Percentiles rank a stretch among this genome's conserved stretches.
phyloP scores from a whole-genome alignment of 1,140 invertebrate species.

The Polypedilum pembai region DNA sequence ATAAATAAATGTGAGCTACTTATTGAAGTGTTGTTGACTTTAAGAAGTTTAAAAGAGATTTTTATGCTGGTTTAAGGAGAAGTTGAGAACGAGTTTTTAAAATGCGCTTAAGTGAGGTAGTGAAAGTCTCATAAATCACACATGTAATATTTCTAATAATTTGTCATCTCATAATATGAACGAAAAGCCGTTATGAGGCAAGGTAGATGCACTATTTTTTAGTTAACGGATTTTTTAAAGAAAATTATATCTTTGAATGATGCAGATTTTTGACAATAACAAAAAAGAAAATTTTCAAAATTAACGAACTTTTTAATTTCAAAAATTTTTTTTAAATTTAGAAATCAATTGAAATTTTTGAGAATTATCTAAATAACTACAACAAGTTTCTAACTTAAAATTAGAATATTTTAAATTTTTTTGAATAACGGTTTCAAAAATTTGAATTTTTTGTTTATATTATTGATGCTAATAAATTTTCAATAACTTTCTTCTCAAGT shows the following conservation, averaged over 20 bases:
- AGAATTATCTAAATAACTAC: no score
- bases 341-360: no score
- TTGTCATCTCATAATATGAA: neutral
- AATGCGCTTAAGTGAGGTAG: neutral
- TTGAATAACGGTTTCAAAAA: no score
- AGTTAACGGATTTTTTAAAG: neutral
- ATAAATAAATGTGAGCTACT: neutral
- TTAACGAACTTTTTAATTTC: no score
- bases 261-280: neutral
- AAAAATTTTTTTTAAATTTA: no score
- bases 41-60: neutral
- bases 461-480: no score
- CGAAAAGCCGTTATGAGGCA: neutral
- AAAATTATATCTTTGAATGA: neutral
- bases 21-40: neutral
- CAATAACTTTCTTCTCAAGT: no score
- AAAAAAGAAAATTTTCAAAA: no score
- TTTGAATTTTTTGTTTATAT: no score
- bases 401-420: no score
- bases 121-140: constrained; percentile 12
- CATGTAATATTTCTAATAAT: neutral
- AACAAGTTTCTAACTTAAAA: no score
- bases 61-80: neutral
- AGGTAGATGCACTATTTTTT: neutral
- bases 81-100: neutral